These are phyloP conservation scores for Aphidius colemani DNA, from an alignment of 2,888 invertebrate genomes.

Conservation along the genomic window DNA sequence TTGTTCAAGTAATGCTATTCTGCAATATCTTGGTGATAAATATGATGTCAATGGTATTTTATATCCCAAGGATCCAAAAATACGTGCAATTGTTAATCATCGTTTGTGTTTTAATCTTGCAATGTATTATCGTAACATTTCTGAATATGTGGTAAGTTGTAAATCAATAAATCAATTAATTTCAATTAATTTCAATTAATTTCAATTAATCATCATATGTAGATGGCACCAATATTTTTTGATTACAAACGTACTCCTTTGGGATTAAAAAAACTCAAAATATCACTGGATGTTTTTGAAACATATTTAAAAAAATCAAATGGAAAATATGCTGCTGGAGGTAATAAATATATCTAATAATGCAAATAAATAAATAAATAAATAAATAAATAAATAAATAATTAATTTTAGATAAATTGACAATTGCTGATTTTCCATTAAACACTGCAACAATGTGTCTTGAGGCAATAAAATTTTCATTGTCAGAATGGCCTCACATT, in stretches of 20 bases:
- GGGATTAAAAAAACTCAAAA: conserved; percentile 71
- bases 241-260: conserved; percentile 73
- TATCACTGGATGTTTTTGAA: conserved; percentile 70
- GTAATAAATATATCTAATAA: conserved; percentile 43
- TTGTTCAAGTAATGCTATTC: conserved; percentile 63
- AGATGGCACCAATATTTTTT: conserved; percentile 80
- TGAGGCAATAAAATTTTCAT: conserved; percentile 72
- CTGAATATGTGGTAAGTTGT: conserved; percentile 67
- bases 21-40: conserved; percentile 78
- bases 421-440: conserved; percentile 77
- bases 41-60: conserved; percentile 68
- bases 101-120: conserved; percentile 78
- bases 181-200: too few relatives aligned
- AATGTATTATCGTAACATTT: conserved; percentile 74
- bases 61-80: conserved; percentile 74
- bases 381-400: not conserved
- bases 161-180: conserved; percentile 12
- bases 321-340: conserved; percentile 69
- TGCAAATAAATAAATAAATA: not conserved
- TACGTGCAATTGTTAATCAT: conserved; percentile 78
- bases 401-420: conserved; percentile 64
- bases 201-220: too few relatives aligned
- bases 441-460: conserved; percentile 74
- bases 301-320: conserved; percentile 68
- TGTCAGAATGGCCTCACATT: conserved; percentile 66